Evolutionary conservation across 2,888 invertebrate species (phyloP).

Genomic region (Drosophila ezoana): DNA sequence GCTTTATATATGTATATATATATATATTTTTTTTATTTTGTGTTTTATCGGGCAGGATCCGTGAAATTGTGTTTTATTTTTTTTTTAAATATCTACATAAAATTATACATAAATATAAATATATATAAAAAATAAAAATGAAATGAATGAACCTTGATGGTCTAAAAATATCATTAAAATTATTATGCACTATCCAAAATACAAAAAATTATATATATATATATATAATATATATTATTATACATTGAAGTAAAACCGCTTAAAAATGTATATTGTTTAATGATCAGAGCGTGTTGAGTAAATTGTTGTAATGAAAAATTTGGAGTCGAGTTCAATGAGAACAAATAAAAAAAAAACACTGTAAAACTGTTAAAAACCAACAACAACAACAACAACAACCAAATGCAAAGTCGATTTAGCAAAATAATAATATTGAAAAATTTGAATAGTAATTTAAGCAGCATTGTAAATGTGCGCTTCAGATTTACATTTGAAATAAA

Average conservation of each 20-base stretch:
- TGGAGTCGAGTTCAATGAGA: neutral
- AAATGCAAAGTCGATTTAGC: constrained; percentile 12
- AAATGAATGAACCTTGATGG: constrained; percentile 73
- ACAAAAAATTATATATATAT: constrained; percentile 26
- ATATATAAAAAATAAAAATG: constrained; percentile 39
- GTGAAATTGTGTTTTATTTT: constrained; percentile 52
- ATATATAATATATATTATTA: constrained; percentile 14
- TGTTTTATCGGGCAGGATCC: constrained; percentile 84
- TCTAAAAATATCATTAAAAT: constrained; percentile 80
- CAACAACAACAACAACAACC: constrained; percentile 8
- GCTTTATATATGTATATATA: neutral
- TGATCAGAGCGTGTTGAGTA: constrained; percentile 27
- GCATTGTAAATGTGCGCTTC: constrained; percentile 81
- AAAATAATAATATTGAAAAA: constrained; percentile 34
- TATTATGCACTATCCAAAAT: constrained; percentile 67
- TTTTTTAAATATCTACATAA: constrained; percentile 55
- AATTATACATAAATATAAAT: constrained; percentile 49
- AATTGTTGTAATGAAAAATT: constrained; percentile 36
- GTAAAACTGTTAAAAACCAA: constrained; percentile 11
- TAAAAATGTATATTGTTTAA: constrained; percentile 45
- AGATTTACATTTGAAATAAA: constrained; percentile 66
- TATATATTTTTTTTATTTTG: constrained; percentile 67
- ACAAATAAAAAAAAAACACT: neutral
- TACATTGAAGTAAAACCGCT: constrained; percentile 10
- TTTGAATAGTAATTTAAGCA: constrained; percentile 68